These are phyloP conservation scores for Rhadina sibilatrix DNA, from an alignment of 2,113 vertebrate species.

Conservation along the genomic window DNA sequence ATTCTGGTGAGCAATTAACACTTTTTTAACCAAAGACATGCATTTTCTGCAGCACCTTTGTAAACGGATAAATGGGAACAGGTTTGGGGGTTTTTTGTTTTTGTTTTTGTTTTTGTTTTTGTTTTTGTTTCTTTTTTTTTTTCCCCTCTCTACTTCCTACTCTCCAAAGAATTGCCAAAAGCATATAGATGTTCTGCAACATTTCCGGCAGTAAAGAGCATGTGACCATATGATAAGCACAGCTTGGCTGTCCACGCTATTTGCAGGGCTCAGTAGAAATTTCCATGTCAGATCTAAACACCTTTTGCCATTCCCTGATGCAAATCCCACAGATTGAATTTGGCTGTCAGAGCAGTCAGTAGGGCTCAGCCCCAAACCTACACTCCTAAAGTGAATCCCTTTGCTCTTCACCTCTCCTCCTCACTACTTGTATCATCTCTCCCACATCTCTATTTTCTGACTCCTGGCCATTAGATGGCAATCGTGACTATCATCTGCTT, in stretches of 20 bases:
- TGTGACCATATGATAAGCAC: neutral
- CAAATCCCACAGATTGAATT: neutral
- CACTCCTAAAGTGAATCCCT: neutral
- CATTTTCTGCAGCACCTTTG: neutral
- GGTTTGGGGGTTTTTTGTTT: too few relatives aligned
- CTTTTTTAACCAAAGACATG: neutral
- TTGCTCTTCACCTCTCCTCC: neutral
- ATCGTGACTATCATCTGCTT: neutral
- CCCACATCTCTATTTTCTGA: neutral
- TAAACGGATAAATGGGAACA: fast-evolving
- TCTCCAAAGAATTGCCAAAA: neutral
- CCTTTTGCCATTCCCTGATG: neutral
- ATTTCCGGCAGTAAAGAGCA: neutral
- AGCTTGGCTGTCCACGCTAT: neutral
- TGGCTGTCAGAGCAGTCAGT: neutral
- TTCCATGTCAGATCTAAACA: neutral
- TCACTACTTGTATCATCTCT: fast-evolving
- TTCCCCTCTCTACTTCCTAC: neutral
- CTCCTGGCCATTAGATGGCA: slow-evolving; percentile 37
- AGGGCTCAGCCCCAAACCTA: neutral
- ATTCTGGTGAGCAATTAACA: neutral
- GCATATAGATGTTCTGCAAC: neutral
- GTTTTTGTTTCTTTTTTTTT: neutral
- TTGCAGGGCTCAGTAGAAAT: neutral
- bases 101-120: too few relatives aligned